Conservation (phyloP, 2,888 invertebrate species). For the Acleris cristana region DNA sequence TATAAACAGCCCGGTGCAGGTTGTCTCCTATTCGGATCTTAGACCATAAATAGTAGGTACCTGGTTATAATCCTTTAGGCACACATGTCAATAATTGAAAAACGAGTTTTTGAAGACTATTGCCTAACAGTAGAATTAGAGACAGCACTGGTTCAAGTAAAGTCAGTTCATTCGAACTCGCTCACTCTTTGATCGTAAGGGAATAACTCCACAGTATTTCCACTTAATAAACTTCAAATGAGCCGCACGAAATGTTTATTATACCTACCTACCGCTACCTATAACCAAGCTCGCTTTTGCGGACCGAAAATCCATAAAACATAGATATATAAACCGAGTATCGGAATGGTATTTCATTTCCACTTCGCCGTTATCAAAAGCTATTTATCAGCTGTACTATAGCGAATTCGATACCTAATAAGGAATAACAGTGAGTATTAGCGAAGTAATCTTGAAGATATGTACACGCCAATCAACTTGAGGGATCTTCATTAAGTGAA, state of each 20-base stretch:
- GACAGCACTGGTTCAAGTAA: too few relatives aligned
- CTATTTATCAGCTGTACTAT: constrained; percentile 30
- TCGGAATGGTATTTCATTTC: constrained; percentile 50
- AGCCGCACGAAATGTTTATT: constrained; percentile 68
- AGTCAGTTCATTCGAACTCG: too few relatives aligned
- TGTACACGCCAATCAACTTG: constrained; percentile 6
- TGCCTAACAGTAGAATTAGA: too few relatives aligned
- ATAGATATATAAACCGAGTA: constrained; percentile 41
- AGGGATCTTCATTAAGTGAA: neutral
- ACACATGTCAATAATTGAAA: too few relatives aligned
- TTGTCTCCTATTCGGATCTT: too few relatives aligned
- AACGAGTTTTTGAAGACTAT: too few relatives aligned
- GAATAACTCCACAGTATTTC: constrained; percentile 54
- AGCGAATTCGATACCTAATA: constrained; percentile 34
- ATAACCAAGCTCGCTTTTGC: constrained; percentile 43
- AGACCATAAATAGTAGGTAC: too few relatives aligned
- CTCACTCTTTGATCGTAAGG: too few relatives aligned
- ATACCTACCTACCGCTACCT: constrained; percentile 54
- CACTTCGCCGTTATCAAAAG: constrained; percentile 42
- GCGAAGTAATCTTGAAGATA: neutral
- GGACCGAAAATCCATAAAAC: constrained; percentile 46
- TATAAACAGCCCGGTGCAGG: too few relatives aligned
- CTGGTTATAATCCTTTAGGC: too few relatives aligned
- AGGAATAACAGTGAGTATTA: constrained; percentile 20
- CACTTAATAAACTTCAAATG: constrained; percentile 74